These are phyloP conservation scores for Heliconius sara DNA, from an alignment of 2,888 invertebrate species.

Conservation along the genomic window DNA sequence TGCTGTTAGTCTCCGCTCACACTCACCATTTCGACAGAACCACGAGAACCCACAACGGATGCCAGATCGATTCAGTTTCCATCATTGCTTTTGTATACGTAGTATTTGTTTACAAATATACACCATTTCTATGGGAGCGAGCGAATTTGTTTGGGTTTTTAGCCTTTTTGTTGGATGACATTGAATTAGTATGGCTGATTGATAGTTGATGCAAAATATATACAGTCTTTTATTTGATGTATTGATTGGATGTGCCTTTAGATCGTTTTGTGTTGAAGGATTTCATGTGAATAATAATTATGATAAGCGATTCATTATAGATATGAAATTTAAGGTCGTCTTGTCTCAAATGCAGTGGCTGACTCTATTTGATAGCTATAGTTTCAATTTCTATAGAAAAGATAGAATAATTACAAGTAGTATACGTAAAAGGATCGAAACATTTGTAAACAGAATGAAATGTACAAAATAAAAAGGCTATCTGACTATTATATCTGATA, in stretches of 20 bases:
- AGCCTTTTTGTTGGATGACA: constrained; percentile 15
- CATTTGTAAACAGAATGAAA: neutral
- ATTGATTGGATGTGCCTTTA: neutral
- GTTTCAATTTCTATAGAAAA: neutral
- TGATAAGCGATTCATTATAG: neutral
- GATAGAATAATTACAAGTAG: no score
- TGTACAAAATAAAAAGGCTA: neutral
- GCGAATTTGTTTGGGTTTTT: constrained; percentile 14
- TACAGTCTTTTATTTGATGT: neutral
- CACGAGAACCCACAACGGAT: constrained; percentile 65
- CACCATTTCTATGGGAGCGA: constrained; percentile 2
- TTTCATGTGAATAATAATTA: neutral
- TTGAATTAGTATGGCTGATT: constrained; percentile 6
- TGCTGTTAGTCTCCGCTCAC: constrained; percentile 70
- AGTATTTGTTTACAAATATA: constrained; percentile 44
- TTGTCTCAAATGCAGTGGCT: neutral
- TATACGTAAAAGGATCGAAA: neutral
- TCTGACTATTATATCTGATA: no score
- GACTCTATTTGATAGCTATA: neutral
- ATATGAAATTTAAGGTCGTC: neutral
- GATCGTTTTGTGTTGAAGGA: constrained; percentile 3
- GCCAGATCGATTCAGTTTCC: constrained; percentile 52
- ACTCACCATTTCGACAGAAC: constrained; percentile 74
- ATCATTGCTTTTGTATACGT: constrained; percentile 30
- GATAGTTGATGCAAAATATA: constrained; percentile 14